phyloP scores from a whole-genome alignment of 1,140 invertebrate genomes.

The Psix sp. region DNA sequence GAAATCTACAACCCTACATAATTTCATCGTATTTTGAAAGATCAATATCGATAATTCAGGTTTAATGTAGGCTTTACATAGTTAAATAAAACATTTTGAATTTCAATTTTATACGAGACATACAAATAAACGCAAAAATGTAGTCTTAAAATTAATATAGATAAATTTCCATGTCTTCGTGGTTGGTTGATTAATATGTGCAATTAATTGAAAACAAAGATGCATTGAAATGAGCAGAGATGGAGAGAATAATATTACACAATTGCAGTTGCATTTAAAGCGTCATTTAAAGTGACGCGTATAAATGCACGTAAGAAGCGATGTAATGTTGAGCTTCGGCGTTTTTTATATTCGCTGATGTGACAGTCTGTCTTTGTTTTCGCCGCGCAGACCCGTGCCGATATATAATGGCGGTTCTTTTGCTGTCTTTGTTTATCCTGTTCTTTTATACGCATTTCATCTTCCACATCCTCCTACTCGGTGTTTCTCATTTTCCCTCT shows the following conservation, averaged over 20 bases:
- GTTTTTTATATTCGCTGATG: conserved; percentile 38
- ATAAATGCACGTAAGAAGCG: conserved; percentile 54
- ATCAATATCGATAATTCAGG: no score
- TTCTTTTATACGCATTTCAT: conserved; percentile 21
- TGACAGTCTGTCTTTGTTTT: conserved; percentile 43
- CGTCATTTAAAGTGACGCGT: conserved; percentile 43
- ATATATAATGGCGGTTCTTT: conserved; percentile 31
- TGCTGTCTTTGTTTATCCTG: conserved; percentile 26
- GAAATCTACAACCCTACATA: no score
- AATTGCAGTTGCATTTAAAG: conserved; percentile 44
- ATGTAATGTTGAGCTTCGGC: conserved; percentile 32
- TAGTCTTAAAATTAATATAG: conserved; percentile 33
- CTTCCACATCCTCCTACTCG: conserved; percentile 10
- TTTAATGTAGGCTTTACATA: no score
- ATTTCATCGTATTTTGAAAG: no score
- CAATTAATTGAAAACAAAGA: conserved; percentile 46
- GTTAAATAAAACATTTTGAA: no score
- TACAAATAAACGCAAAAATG: conserved; percentile 8
- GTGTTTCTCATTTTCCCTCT: conserved; percentile 35
- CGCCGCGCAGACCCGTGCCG: conserved; percentile 5
- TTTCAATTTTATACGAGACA: no score
- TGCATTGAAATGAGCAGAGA: conserved; percentile 21
- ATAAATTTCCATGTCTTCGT: conserved; percentile 17
- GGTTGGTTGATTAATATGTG: conserved; percentile 32
- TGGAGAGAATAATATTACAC: conserved; percentile 37